A percentile compares a stretch with the other conserved stretches of the same genome.
Conservation (phyloP, 2,113 vertebrate genomes). For the Camelus dromedarius region DNA sequence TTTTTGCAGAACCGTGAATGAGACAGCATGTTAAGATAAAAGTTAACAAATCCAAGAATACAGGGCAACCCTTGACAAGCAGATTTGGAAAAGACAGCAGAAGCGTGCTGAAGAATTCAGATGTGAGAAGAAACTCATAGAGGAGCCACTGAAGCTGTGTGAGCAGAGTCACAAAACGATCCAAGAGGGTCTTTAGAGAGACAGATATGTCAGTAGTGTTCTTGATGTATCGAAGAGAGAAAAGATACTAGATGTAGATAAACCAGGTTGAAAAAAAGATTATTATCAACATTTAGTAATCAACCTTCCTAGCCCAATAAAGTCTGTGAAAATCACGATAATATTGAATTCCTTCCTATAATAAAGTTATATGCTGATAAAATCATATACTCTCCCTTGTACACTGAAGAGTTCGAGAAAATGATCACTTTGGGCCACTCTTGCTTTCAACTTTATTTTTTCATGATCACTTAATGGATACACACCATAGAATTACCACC, state of each 20-base stretch:
- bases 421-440: not conserved
- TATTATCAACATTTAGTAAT: not conserved
- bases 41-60: not conserved
- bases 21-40: not conserved
- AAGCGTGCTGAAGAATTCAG: not conserved
- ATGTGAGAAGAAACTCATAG: not conserved
- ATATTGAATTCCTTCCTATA: not conserved
- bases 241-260: not conserved
- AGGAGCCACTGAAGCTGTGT: not conserved
- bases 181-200: not conserved
- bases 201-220: not conserved
- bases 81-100: not conserved
- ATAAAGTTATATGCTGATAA: not conserved
- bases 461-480: not conserved
- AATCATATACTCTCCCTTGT: not conserved
- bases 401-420: not conserved
- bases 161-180: not conserved
- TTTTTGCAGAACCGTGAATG: not conserved
- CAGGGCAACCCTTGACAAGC: not conserved
- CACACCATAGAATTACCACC: not conserved
- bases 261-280: not conserved
- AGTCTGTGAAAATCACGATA: not conserved
- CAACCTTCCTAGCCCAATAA: not conserved
- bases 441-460: not conserved
- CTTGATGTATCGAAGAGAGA: not conserved